Evolutionary conservation across 2,888 invertebrate species (phyloP).

Genomic region (Druceiella hillmani): DNA sequence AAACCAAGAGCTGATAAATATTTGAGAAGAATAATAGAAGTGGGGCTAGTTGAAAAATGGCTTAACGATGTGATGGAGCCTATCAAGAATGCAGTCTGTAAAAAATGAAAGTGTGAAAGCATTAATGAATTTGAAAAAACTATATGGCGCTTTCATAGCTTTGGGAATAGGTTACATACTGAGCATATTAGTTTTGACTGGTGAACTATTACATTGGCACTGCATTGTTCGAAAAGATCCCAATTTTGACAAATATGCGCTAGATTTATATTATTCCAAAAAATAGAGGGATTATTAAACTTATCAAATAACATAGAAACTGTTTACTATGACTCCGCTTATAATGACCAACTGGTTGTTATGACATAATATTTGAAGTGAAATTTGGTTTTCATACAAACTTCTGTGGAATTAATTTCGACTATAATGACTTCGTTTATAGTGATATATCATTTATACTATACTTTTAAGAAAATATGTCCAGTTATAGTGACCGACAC

Average conservation of each 20-base stretch:
- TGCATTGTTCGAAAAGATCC: constrained; percentile 61
- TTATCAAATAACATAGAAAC: too few relatives aligned
- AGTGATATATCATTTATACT: too few relatives aligned
- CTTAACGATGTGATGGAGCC: constrained; percentile 65
- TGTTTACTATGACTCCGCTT: too few relatives aligned
- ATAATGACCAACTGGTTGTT: too few relatives aligned
- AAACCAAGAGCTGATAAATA: constrained; percentile 63
- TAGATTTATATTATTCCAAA: constrained; percentile 48
- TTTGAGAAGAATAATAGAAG: constrained; percentile 64
- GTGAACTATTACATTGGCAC: constrained; percentile 64
- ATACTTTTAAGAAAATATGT: too few relatives aligned
- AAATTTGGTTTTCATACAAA: too few relatives aligned
- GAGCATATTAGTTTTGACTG: constrained; percentile 50
- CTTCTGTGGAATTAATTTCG: too few relatives aligned
- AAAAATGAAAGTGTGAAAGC: constrained; percentile 60
- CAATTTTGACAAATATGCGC: constrained; percentile 63
- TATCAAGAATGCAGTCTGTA: constrained; percentile 49
- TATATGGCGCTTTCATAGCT: constrained; percentile 72
- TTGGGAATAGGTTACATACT: constrained; percentile 63
- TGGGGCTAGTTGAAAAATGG: constrained; percentile 75
- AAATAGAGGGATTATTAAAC: too few relatives aligned
- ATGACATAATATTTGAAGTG: too few relatives aligned
- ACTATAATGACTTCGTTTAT: too few relatives aligned
- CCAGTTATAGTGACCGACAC: too few relatives aligned
- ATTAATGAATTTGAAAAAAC: constrained; percentile 69